Conservation (phyloP, 2,888 invertebrate species). For the Miltochrista miniata region DNA sequence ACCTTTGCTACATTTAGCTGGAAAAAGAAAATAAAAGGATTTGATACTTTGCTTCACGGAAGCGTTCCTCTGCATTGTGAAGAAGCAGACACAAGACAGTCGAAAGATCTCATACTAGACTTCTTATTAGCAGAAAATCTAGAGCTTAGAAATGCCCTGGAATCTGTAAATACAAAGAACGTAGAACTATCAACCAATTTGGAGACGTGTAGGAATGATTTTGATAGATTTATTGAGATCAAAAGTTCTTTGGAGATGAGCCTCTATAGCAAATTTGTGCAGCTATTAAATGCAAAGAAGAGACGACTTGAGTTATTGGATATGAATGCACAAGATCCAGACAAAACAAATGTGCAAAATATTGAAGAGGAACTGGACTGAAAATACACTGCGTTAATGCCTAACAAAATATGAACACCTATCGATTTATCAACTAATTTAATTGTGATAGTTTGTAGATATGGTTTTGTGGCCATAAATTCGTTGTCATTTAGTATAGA, state of each 20-base stretch:
- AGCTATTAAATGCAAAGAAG: slow-evolving; percentile 69
- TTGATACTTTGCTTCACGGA: slow-evolving; percentile 49
- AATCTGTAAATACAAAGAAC: slow-evolving; percentile 31
- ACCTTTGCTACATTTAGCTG: slow-evolving; percentile 52
- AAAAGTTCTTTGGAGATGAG: slow-evolving; percentile 56
- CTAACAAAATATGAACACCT: too few species aligned
- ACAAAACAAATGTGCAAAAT: slow-evolving; percentile 9
- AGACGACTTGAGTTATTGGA: slow-evolving; percentile 61
- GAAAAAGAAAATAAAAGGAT: slow-evolving; percentile 52
- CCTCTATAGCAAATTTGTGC: slow-evolving; percentile 66
- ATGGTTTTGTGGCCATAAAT: too few species aligned
- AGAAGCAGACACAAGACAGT: slow-evolving; percentile 11
- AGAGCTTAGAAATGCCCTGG: slow-evolving; percentile 36
- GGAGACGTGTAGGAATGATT: slow-evolving; percentile 49
- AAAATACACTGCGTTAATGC: background rate
- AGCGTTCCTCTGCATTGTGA: slow-evolving; percentile 47
- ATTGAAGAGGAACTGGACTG: slow-evolving; percentile 3
- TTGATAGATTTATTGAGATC: slow-evolving; percentile 53
- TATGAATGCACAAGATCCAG: slow-evolving; percentile 44
- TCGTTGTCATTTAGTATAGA: too few species aligned
- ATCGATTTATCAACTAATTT: too few species aligned
- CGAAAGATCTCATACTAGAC: slow-evolving; percentile 55
- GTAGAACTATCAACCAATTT: slow-evolving; percentile 43
- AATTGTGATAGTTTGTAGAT: too few species aligned
- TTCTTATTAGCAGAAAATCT: slow-evolving; percentile 54